Evolutionary conservation across 2,113 vertebrate species (phyloP).

Genomic region (Bos javanicus): DNA sequence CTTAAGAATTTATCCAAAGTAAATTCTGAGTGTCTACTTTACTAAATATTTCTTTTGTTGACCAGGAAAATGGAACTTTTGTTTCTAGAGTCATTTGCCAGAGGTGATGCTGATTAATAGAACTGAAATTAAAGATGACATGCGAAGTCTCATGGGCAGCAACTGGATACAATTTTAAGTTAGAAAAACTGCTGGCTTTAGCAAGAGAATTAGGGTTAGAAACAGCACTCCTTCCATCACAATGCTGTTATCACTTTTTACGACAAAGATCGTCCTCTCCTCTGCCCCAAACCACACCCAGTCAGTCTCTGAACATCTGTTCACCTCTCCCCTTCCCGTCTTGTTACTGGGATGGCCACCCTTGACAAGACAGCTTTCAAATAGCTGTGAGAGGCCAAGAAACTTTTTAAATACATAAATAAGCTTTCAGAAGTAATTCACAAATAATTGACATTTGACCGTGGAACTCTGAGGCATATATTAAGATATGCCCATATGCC

Average conservation of each 20-base stretch:
- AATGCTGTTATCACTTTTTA: background rate
- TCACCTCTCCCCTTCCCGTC: background rate
- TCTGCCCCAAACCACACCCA: background rate
- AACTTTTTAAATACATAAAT: background rate
- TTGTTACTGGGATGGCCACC: background rate
- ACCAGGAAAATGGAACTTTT: background rate
- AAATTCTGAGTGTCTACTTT: background rate
- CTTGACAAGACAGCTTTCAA: background rate
- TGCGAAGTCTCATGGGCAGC: background rate
- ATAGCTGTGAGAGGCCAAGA: background rate
- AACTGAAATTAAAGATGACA: background rate
- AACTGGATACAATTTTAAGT: background rate
- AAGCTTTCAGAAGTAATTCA: background rate
- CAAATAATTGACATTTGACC: background rate
- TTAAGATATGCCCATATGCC: background rate
- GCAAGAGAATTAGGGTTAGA: background rate
- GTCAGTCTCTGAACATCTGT: background rate
- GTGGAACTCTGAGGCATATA: background rate
- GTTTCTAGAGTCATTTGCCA: background rate
- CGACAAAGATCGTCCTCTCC: background rate
- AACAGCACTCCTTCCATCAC: background rate
- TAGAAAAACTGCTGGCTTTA: background rate
- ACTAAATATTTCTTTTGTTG: background rate
- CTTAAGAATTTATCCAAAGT: background rate
- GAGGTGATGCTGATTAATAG: background rate